Conservation (phyloP, 2,797 vertebrate genomes). For the Poeciliopsis gracilis region DNA sequence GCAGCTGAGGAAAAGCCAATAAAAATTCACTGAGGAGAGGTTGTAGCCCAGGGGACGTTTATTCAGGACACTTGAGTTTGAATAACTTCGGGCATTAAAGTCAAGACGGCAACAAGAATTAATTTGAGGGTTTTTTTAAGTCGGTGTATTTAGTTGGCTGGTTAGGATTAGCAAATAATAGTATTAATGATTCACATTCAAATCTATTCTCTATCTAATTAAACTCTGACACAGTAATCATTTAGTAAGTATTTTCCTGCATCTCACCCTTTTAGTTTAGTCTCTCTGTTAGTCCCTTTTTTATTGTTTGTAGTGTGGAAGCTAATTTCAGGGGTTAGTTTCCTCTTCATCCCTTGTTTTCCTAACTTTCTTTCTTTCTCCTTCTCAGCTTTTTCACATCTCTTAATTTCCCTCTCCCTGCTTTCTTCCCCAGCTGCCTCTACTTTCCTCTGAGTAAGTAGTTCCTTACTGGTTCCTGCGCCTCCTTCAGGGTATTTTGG, state of each 20-base stretch:
- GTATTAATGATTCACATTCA: background rate
- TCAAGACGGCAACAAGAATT: conserved; percentile 1
- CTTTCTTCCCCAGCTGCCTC: too few species aligned
- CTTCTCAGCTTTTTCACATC: too few species aligned
- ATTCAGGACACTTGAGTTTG: background rate
- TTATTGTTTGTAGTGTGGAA: background rate
- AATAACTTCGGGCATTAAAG: background rate
- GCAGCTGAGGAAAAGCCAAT: conserved; percentile 4
- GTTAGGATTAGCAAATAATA: background rate
- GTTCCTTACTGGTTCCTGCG: background rate
- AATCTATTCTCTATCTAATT: background rate
- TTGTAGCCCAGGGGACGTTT: background rate
- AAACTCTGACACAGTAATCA: background rate
- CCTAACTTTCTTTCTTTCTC: too few species aligned
- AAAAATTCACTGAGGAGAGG: conserved; percentile 1
- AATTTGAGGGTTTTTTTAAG: background rate
- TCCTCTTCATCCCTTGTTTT: too few species aligned
- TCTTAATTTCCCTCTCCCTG: too few species aligned
- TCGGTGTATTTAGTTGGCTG: background rate
- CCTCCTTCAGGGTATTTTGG: background rate
- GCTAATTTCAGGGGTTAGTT: background rate
- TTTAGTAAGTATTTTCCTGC: background rate
- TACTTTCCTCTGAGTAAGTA: too few species aligned
- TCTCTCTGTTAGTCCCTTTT: background rate
- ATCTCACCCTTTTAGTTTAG: background rate